phyloP scores from a whole-genome alignment of 2,888 invertebrate species.

The Andricus quercusramuli region DNA sequence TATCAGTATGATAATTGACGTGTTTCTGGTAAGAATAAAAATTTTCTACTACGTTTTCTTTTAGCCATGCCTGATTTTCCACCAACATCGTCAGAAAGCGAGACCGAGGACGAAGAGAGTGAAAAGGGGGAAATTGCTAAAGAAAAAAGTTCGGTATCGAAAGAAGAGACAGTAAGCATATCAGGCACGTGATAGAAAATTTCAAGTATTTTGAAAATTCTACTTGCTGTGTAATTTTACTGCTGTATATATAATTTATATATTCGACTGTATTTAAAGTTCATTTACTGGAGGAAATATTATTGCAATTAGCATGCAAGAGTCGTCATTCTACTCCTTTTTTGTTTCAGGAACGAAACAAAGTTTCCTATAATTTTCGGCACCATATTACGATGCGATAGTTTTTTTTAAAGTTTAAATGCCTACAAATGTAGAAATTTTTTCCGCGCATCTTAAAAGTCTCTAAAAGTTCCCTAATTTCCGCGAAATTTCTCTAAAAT shows the following conservation, averaged over 20 bases:
- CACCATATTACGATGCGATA: no score
- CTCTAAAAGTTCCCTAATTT: no score
- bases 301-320: not conserved
- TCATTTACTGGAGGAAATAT: not conserved
- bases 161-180: constrained; percentile 35
- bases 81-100: constrained; percentile 66
- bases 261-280: not conserved
- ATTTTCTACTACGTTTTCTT: constrained; percentile 31
- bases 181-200: not conserved
- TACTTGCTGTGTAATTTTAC: not conserved
- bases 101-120: constrained; percentile 68
- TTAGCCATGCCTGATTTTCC: constrained; percentile 72
- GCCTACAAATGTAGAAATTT: no score
- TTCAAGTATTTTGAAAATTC: not conserved
- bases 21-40: not conserved
- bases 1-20: not conserved
- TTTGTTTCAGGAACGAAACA: not conserved
- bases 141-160: constrained; percentile 29
- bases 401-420: no score
- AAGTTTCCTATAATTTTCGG: no score
- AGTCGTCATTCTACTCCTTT: not conserved
- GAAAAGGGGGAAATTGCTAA: constrained; percentile 51
- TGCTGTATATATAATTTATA: constrained; percentile 1
- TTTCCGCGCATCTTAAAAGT: no score
- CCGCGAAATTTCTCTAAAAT: no score